Conservation (phyloP, 1,140 invertebrate genomes). For the Zaprionus kolodkinae region DNA sequence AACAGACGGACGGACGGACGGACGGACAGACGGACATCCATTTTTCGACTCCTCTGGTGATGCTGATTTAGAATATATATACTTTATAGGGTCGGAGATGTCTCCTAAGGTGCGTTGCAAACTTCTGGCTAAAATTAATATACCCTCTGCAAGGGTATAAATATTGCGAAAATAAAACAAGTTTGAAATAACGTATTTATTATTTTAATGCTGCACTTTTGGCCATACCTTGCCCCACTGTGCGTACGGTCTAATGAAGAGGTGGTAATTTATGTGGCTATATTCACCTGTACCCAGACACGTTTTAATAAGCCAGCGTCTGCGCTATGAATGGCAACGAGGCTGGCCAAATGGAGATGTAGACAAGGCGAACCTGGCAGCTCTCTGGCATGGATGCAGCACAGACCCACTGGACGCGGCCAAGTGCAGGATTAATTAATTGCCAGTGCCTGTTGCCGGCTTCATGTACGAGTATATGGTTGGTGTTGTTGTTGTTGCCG, state of each 20-base stretch:
- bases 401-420: conserved; percentile 36
- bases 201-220: not conserved
- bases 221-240: conserved; percentile 30
- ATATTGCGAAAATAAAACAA: no score
- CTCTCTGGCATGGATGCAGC: conserved; percentile 27
- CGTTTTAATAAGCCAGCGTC: conserved; percentile 71
- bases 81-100: no score
- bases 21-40: no score
- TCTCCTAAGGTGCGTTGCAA: no score
- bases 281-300: conserved; percentile 79
- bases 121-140: no score
- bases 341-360: conserved; percentile 66
- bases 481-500: not conserved
- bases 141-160: no score
- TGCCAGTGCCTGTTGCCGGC: conserved; percentile 34
- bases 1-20: no score
- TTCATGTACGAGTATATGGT: not conserved
- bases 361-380: conserved; percentile 42
- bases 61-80: no score
- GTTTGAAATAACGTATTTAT: no score
- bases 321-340: conserved; percentile 65
- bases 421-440: conserved; percentile 82
- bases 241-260: conserved; percentile 71
- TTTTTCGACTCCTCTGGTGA: no score
- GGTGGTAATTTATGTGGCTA: conserved; percentile 82